A percentile compares a stretch with the other conserved stretches of the same genome.
Conservation (phyloP, 2,113 vertebrate species). For the Tamias sibiricus region DNA sequence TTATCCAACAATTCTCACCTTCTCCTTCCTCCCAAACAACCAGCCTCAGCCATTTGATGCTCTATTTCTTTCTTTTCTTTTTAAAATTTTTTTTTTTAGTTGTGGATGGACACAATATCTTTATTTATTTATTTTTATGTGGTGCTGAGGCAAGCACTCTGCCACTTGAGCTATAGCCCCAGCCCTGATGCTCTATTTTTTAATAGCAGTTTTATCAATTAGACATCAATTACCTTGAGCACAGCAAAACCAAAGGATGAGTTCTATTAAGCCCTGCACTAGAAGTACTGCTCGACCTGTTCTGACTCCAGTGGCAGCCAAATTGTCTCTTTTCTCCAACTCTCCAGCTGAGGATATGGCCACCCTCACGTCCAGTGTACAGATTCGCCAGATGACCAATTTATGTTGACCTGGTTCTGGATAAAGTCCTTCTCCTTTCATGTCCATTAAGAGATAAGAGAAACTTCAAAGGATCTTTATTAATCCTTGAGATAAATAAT, state of each 20-base stretch:
- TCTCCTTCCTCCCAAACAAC: neutral
- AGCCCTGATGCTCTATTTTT: neutral
- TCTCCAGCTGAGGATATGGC: neutral
- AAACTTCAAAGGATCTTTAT: neutral
- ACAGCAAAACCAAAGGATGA: slow-evolving; percentile 13
- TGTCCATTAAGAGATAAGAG: neutral
- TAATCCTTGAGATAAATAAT: neutral
- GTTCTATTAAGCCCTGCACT: neutral
- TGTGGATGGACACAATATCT: neutral
- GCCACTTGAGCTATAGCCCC: no score
- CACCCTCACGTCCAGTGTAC: neutral
- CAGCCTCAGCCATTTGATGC: neutral
- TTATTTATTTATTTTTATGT: no score
- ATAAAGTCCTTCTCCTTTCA: neutral
- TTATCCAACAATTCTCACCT: neutral
- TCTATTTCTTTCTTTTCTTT: no score
- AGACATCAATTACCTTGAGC: neutral
- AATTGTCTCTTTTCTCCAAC: neutral
- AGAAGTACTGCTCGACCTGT: neutral
- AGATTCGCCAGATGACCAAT: neutral
- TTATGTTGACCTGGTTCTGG: neutral
- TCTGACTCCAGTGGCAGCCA: neutral
- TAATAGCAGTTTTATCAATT: neutral
- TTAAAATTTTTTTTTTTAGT: no score
- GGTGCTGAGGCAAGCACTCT: no score